phyloP scores from a whole-genome alignment of 2,113 vertebrate species.

The Cyanoramphus novaezelandiae region DNA sequence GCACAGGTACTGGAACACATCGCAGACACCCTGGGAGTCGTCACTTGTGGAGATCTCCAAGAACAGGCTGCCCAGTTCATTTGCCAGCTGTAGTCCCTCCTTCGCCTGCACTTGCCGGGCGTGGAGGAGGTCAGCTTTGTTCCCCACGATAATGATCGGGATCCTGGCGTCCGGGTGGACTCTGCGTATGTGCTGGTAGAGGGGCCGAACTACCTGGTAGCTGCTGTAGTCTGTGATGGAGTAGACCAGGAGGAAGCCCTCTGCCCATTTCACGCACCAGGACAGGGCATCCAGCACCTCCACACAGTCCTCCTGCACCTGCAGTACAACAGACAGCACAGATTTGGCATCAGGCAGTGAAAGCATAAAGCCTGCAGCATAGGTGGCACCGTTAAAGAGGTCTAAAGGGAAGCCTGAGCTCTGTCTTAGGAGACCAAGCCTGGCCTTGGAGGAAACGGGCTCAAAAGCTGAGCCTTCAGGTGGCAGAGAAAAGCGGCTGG shows the following conservation, averaged over 20 bases:
- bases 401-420: neutral
- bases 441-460: neutral
- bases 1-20: slow-evolving; percentile 81
- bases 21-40: slow-evolving; percentile 77
- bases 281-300: slow-evolving; percentile 70
- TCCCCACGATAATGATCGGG: slow-evolving; percentile 80
- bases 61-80: slow-evolving; percentile 79
- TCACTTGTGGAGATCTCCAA: slow-evolving; percentile 83
- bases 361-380: rapidly evolving
- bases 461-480: neutral
- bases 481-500: neutral
- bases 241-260: slow-evolving; percentile 84
- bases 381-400: neutral
- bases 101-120: slow-evolving; percentile 76
- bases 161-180: slow-evolving; percentile 73
- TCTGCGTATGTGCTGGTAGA: slow-evolving; percentile 79
- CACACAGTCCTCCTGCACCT: slow-evolving; percentile 70
- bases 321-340: neutral
- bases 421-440: neutral
- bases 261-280: slow-evolving; percentile 77
- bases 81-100: slow-evolving; percentile 78
- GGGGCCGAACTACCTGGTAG: slow-evolving; percentile 75
- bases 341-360: rapidly evolving
- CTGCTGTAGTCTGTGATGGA: slow-evolving; percentile 82
- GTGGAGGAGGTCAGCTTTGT: slow-evolving; percentile 82